A percentile compares a stretch with the other conserved stretches of the same genome.
Conservation (phyloP, 2,113 vertebrate genomes). For the Pandion haliaetus region DNA sequence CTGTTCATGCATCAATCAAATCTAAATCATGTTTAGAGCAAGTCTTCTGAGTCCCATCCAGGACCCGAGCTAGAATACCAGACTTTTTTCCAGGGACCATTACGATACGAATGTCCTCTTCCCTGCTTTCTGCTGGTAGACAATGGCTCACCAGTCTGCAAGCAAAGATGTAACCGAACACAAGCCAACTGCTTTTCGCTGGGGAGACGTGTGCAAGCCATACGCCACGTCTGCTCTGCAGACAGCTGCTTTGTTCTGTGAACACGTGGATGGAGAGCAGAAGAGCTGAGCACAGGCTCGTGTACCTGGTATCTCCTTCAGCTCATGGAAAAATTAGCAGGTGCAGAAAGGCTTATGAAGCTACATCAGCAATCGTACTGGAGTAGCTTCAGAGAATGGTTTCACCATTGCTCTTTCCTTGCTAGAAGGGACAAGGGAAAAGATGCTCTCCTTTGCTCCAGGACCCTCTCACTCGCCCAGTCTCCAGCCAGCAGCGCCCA, state of each 20-base stretch:
- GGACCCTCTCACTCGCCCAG: not conserved
- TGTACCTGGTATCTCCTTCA: not conserved
- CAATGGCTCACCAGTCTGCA: not conserved
- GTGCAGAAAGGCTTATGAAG: not conserved
- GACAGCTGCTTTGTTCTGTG: not conserved
- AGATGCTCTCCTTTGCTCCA: not conserved
- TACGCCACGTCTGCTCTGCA: accelerated
- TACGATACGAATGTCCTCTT: not conserved
- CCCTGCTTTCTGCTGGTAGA: not conserved
- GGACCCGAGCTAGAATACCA: not conserved
- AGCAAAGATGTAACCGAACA: not conserved
- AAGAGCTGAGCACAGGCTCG: not conserved
- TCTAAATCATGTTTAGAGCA: not conserved
- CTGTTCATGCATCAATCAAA: not conserved
- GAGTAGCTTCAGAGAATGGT: not conserved
- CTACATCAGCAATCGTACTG: not conserved
- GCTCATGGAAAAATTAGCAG: not conserved
- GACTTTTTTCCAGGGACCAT: not conserved
- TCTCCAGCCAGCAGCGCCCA: not conserved
- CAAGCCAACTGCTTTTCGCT: not conserved
- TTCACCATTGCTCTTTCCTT: not conserved
- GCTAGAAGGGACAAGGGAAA: not conserved
- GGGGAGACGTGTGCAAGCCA: not conserved
- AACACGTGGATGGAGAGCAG: not conserved
- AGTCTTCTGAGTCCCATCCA: not conserved